Conservation (phyloP, 2,113 vertebrate genomes). For the human region DNA sequence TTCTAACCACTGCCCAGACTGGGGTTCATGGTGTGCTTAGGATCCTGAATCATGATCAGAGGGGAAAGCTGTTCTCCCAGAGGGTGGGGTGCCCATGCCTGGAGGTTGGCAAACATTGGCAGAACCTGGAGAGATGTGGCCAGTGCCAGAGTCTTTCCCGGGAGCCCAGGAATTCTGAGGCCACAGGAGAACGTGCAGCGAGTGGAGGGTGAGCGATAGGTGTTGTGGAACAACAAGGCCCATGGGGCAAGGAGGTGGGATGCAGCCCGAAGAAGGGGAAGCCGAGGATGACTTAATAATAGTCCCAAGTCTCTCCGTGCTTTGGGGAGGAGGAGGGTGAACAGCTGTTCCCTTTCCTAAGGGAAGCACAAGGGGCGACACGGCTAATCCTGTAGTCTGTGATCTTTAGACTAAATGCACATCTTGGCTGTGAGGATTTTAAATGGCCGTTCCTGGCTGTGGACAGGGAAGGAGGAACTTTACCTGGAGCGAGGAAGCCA, state of each 20-base stretch:
- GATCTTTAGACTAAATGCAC: neutral
- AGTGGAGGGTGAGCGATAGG: neutral
- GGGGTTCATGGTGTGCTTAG: conserved; percentile 65
- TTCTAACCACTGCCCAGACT: conserved; percentile 3
- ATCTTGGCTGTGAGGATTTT: neutral
- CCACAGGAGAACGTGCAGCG: neutral
- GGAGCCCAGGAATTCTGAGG: neutral
- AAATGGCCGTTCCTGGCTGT: rapidly evolving
- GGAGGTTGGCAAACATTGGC: neutral
- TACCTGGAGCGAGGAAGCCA: neutral
- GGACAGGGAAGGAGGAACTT: neutral
- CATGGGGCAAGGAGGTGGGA: neutral
- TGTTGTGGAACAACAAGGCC: neutral
- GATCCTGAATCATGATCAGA: neutral
- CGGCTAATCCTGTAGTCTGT: neutral
- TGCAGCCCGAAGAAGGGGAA: neutral
- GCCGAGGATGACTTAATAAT: neutral
- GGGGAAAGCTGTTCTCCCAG: neutral
- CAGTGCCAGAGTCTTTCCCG: neutral
- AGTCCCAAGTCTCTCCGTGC: neutral
- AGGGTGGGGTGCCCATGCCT: neutral
- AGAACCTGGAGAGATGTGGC: neutral
- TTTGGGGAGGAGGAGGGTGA: neutral
- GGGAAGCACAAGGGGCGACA: neutral
- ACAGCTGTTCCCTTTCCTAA: neutral